Percentiles rank a stretch among this genome's conserved stretches.
Conservation (phyloP, 2,113 vertebrate species). For the Ictalurus punctatus region DNA sequence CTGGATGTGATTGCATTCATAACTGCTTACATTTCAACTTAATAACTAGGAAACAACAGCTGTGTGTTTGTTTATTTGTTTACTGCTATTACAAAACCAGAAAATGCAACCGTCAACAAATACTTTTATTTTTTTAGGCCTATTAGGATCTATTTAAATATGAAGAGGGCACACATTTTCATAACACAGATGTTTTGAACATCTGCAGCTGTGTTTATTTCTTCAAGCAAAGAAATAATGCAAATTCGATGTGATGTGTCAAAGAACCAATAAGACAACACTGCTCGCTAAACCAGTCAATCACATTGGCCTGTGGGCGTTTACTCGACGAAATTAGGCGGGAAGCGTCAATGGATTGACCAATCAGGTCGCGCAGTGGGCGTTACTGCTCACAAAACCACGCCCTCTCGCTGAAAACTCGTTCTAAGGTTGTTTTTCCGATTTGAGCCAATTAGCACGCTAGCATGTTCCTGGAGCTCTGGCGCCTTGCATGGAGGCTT, state of each 20-base stretch:
- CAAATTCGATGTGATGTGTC: background rate
- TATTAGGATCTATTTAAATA: background rate
- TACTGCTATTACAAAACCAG: background rate
- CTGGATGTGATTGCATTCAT: background rate
- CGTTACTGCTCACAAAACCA: background rate
- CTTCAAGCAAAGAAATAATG: background rate
- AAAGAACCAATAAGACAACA: background rate
- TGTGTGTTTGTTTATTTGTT: background rate
- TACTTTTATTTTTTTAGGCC: background rate
- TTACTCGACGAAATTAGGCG: background rate
- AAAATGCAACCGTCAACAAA: background rate
- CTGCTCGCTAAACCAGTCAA: background rate
- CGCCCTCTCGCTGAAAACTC: slow-evolving; percentile 19
- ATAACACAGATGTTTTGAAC: background rate
- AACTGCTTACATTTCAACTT: background rate
- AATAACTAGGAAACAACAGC: background rate
- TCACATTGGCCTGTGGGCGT: background rate
- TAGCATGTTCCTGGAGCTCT: slow-evolving; percentile 29
- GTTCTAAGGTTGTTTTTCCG: slow-evolving; percentile 25
- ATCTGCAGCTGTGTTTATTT: slow-evolving; percentile 7
- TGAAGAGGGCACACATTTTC: background rate
- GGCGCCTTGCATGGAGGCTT: slow-evolving; percentile 38
- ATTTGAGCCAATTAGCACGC: slow-evolving; percentile 26
- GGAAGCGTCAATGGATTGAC: background rate
- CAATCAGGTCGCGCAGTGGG: background rate